These are phyloP conservation scores for Cariama cristata DNA, from an alignment of 2,113 vertebrate species.

Conservation along the genomic window DNA sequence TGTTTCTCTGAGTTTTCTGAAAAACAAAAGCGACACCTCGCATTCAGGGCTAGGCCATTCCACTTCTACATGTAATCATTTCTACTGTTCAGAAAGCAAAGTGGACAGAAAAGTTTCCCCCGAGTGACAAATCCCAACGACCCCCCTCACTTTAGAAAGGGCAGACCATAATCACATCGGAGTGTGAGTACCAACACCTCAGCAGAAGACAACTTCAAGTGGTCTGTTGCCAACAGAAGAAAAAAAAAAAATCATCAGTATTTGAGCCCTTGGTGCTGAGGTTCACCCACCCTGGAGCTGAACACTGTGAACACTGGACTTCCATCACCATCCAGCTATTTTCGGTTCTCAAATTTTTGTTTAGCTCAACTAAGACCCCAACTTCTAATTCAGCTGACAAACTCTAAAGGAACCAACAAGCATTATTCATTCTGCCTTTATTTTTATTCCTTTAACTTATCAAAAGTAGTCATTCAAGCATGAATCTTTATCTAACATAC, in stretches of 20 bases:
- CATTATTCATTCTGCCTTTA: background rate
- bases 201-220: accelerated
- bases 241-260: too few species aligned
- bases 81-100: background rate
- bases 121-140: accelerated
- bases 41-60: background rate
- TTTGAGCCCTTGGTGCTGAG: background rate
- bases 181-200: background rate
- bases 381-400: background rate
- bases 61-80: background rate
- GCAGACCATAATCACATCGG: background rate
- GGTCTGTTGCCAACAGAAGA: background rate
- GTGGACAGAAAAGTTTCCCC: background rate
- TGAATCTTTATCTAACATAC: background rate
- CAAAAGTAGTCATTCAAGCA: background rate
- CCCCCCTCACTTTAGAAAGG: background rate
- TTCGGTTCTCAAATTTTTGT: background rate
- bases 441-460: background rate
- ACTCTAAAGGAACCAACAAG: background rate
- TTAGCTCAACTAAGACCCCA: background rate
- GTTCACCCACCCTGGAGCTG: accelerated
- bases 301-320: too few species aligned
- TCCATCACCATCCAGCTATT: background rate
- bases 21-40: background rate
- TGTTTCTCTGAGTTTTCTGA: background rate